Base-by-base conservation (phyloP, 2,888 invertebrate genomes). In the Drosophila macrothrix region DNA sequence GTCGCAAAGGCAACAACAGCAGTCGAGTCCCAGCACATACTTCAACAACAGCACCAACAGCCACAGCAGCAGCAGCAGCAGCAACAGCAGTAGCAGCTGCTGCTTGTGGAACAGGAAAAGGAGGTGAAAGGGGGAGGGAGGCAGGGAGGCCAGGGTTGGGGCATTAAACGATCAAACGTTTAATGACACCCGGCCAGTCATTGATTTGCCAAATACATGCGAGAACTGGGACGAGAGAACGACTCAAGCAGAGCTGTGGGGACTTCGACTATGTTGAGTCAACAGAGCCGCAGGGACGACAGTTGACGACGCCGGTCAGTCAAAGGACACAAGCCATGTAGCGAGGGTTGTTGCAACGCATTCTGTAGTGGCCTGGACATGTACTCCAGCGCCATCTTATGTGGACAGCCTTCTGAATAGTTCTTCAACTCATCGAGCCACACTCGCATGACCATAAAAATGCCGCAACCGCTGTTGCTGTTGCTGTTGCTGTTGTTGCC, bases 91-190 rank as follows among this genome's bases (percentile, higher is more conserved):
- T 46, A 59, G 78, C 79, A 60, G 82, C 66, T 64, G 83, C 68
- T 64, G 63, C 78, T 58, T 25, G n/a, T 28, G 9, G 29, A 22
- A 39, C 29, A 29, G 12, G 10, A 12, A 53, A 9, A 56, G 28
- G 25, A 10, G 31, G 31, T 2, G 9, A 31, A 9, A 9, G 9
- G 31, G 0, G 31, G 31, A 31, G 31, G 0, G 31, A 7, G 31
- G 31, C 31, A 16, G 10, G 39, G 16, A 22, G 16, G 16, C 39
- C 50, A 56, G 25, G 41, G 19, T 58, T 43, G 75, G 70, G 70
- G 73, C 84, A 88, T 88, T 88, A 88, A 88, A 88, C 87, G 87
- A 84, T 88, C 87, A 90, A 90, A 75, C 87, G 86, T 88, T 88
- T 88, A 88, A 88, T 88, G 87, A 88, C 87, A 90, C 89, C 87